Evolutionary conservation across 2,797 vertebrate species (phyloP).

Genomic region (Graptemys geographica): DNA sequence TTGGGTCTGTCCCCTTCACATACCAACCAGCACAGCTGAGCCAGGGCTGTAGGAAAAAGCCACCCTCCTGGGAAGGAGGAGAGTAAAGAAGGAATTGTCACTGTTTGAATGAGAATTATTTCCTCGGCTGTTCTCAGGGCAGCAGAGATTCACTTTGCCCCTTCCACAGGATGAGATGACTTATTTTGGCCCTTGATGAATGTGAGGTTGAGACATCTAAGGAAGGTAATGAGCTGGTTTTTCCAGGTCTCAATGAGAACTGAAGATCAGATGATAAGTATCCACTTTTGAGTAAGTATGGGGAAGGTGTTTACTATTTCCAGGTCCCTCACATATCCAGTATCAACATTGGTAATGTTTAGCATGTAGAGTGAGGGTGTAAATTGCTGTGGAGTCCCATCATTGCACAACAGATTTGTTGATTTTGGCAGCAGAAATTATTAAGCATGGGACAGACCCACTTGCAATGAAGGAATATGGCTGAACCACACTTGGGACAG

Average conservation of each 20-base stretch:
- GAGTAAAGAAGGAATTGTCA: background rate
- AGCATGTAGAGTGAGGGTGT: background rate
- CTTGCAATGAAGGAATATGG: too few species aligned
- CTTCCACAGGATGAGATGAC: background rate
- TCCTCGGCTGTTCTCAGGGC: background rate
- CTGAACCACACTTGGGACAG: background rate
- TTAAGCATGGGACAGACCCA: too few species aligned
- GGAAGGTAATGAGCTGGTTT: background rate
- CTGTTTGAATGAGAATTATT: background rate
- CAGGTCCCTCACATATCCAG: background rate
- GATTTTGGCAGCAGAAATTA: background rate
- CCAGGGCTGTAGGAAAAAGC: background rate
- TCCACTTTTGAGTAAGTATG: background rate
- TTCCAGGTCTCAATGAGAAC: background rate
- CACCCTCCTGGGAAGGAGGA: background rate
- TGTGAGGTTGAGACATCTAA: too few species aligned
- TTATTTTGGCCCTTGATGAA: background rate
- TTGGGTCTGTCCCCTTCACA: background rate
- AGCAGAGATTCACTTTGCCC: background rate
- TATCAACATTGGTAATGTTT: too few species aligned
- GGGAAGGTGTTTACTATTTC: background rate
- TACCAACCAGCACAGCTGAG: background rate
- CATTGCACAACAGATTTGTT: background rate
- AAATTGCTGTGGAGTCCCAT: background rate
- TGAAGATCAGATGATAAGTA: background rate